Conservation (phyloP, 2,797 vertebrate genomes). For the Botia almorhae region DNA sequence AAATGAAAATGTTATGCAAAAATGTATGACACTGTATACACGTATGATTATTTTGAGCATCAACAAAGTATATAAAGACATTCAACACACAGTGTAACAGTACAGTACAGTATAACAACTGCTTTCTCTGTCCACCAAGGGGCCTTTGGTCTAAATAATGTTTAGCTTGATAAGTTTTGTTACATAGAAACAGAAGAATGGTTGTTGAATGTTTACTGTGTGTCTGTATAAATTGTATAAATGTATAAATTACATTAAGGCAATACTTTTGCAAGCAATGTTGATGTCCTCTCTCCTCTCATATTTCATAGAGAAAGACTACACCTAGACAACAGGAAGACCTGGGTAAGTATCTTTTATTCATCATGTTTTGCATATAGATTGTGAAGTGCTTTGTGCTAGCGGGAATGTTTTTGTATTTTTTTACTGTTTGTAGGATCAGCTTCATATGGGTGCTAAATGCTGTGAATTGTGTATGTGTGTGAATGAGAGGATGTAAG, state of each 20-base stretch:
- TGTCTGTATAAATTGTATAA: not conserved
- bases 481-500: constrained; percentile 16
- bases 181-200: not conserved
- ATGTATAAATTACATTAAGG: not conserved
- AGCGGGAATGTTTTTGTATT: not conserved
- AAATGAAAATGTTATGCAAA: not conserved
- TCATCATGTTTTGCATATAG: constrained; percentile 7
- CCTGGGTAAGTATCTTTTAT: constrained; percentile 71
- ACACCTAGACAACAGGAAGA: constrained; percentile 53
- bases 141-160: no score
- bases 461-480: not conserved
- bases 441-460: constrained; percentile 8
- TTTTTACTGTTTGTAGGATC: not conserved
- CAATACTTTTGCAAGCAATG: not conserved
- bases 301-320: constrained; percentile 66
- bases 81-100: no score
- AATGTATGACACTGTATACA: not conserved
- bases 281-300: constrained; percentile 11
- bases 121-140: no score
- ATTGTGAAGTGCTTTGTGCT: not conserved
- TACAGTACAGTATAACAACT: no score
- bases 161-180: not conserved
- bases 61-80: not conserved
- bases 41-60: not conserved
- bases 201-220: not conserved